phyloP scores from a whole-genome alignment of 2,113 vertebrate genomes.

The Ameiurus melas region DNA sequence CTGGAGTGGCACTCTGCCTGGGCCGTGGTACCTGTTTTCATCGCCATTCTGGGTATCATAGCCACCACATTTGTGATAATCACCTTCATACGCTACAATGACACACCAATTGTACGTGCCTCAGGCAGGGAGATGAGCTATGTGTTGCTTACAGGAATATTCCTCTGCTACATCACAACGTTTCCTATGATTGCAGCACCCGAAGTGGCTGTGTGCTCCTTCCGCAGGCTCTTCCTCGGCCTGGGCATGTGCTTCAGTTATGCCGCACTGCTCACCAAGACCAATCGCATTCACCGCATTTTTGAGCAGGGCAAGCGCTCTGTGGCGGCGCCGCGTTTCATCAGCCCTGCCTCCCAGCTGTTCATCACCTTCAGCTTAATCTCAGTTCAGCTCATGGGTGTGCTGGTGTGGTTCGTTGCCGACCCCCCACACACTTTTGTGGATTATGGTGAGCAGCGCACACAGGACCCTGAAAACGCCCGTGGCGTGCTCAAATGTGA shows the following conservation, averaged over 20 bases:
- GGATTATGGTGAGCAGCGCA: constrained; percentile 94
- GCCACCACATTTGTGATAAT: constrained; percentile 87
- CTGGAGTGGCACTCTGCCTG: constrained; percentile 95
- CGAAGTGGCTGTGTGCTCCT: constrained; percentile 84
- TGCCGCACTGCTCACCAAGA: constrained; percentile 94
- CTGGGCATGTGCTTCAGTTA: constrained; percentile 98
- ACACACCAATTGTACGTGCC: constrained; percentile 92
- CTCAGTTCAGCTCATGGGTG: constrained; percentile 89
- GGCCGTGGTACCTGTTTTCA: constrained; percentile 88
- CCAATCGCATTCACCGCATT: constrained; percentile 97
- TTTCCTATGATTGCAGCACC: constrained; percentile 95
- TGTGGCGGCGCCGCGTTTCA: constrained; percentile 90
- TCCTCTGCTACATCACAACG: constrained; percentile 91
- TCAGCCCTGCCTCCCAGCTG: constrained; percentile 93
- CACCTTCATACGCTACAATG: constrained; percentile 87
- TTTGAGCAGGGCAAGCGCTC: constrained; percentile 95
- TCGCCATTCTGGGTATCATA: constrained; percentile 89
- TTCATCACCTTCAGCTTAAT: constrained; percentile 93
- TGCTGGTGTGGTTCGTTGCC: constrained; percentile 86
- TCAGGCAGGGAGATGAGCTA: constrained; percentile 94
- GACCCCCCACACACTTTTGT: constrained; percentile 91
- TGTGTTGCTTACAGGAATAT: constrained; percentile 92
- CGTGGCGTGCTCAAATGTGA: constrained; percentile 94
- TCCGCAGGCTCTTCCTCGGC: constrained; percentile 89
- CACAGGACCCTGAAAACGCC: constrained; percentile 84